Evolutionary conservation across 1,140 invertebrate genomes (phyloP).

Genomic region (Anastatus disparis): DNA sequence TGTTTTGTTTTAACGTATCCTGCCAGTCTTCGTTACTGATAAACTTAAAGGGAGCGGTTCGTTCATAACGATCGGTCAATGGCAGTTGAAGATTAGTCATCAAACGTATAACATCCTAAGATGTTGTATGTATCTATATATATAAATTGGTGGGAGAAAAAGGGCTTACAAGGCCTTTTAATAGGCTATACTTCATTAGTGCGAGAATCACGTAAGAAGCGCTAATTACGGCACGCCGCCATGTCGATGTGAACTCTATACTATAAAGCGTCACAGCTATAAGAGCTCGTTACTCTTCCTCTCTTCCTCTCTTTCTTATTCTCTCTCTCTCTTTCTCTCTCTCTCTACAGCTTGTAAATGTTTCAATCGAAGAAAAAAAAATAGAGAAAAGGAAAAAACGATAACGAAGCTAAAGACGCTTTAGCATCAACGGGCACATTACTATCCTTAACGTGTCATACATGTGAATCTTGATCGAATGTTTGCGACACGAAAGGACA

Average conservation of each 20-base stretch:
- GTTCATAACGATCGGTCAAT: slow-evolving; percentile 61
- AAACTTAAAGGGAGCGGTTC: slow-evolving; percentile 25
- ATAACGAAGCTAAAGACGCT: not conserved
- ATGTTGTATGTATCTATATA: not conserved
- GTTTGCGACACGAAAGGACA: not conserved
- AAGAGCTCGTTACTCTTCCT: slow-evolving; percentile 11
- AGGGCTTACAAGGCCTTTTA: slow-evolving; percentile 35
- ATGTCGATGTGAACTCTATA: slow-evolving; percentile 9
- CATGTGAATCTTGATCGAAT: slow-evolving; percentile 2
- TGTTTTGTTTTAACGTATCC: not conserved
- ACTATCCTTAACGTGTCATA: not conserved
- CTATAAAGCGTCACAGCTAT: slow-evolving; percentile 13
- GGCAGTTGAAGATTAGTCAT: slow-evolving; percentile 57
- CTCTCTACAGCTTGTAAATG: slow-evolving; percentile 36
- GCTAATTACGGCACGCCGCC: slow-evolving; percentile 54
- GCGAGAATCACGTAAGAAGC: slow-evolving; percentile 49
- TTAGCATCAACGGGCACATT: no score
- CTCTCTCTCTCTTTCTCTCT: not conserved
- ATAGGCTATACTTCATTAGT: slow-evolving; percentile 56
- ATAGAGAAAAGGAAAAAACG: slow-evolving; percentile 9
- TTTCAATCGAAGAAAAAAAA: slow-evolving; percentile 34
- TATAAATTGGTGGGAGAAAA: not conserved
- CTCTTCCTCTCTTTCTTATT: not conserved
- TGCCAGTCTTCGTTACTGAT: slow-evolving; percentile 24
- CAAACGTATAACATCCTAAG: slow-evolving; percentile 27